A percentile compares a stretch with the other conserved stretches of the same genome.
Conservation (phyloP, 2,888 invertebrate species). For the Willowsia nigromaculata region DNA sequence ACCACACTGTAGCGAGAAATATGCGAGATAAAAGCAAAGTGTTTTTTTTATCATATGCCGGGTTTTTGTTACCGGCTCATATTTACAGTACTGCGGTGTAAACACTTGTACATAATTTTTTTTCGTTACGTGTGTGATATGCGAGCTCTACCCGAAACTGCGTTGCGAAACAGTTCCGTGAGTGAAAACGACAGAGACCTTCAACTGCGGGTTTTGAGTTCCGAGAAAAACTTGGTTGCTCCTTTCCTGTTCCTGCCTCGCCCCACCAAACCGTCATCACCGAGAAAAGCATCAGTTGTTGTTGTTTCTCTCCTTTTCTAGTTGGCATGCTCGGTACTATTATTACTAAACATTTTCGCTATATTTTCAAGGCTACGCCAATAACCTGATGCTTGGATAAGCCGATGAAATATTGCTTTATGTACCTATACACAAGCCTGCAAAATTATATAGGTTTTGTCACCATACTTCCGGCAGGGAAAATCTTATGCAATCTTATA, state of each 20-base stretch:
- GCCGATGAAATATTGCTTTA: background rate
- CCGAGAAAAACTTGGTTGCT: background rate
- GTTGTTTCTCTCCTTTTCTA: background rate
- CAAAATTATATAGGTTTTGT: conserved; percentile 2
- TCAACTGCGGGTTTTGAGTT: conserved; percentile 18
- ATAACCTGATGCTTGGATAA: background rate
- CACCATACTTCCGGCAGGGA: conserved; percentile 14
- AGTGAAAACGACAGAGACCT: conserved; percentile 11
- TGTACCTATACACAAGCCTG: background rate
- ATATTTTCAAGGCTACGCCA: conserved; percentile 61
- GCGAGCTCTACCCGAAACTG: too few species aligned
- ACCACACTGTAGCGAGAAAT: too few species aligned
- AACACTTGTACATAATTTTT: background rate
- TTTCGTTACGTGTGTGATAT: too few species aligned
- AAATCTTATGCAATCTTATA: background rate
- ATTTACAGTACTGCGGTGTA: too few species aligned
- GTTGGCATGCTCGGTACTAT: conserved; percentile 21
- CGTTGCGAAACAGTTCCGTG: background rate
- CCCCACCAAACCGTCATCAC: background rate
- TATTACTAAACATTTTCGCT: background rate
- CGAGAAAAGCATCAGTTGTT: background rate
- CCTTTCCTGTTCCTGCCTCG: conserved; percentile 6
- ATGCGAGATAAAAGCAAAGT: too few species aligned
- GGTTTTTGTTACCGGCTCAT: too few species aligned
- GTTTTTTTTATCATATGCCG: too few species aligned